phyloP scores from a whole-genome alignment of 2,797 vertebrate species.

The Etheostoma perlongum region DNA sequence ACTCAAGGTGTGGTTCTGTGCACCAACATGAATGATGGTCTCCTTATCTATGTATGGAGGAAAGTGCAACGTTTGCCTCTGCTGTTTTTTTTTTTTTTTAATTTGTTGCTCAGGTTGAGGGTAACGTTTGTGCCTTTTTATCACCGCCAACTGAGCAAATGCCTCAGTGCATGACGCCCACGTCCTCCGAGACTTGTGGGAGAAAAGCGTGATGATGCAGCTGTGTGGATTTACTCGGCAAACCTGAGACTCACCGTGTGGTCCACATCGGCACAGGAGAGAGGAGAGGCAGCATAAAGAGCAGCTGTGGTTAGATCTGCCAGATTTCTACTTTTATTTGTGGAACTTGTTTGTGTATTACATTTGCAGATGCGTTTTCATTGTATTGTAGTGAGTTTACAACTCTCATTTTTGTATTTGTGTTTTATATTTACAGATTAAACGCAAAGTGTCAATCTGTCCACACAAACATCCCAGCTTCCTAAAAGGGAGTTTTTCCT shows the following conservation, averaged over 20 bases:
- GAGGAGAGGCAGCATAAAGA: conserved; percentile 11
- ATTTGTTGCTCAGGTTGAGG: conserved; percentile 40
- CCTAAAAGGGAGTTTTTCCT: no score
- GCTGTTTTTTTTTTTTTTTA: not conserved
- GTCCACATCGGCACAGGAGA: conserved; percentile 21
- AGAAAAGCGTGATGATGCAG: conserved; percentile 62
- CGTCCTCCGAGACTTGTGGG: conserved; percentile 70
- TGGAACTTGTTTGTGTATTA: no score
- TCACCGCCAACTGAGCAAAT: conserved; percentile 71
- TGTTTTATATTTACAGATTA: no score
- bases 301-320: not conserved
- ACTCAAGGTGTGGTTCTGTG: conserved; percentile 5
- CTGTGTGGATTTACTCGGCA: conserved; percentile 45
- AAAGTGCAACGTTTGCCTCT: conserved; percentile 19
- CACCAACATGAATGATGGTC: conserved; percentile 18
- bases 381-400: no score
- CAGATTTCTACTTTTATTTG: no score
- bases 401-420: no score
- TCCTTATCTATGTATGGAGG: conserved; percentile 20
- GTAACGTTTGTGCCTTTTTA: conserved; percentile 51
- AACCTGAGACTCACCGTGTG: conserved; percentile 7
- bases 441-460: no score
- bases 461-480: no score
- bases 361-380: no score
- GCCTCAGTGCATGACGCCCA: conserved; percentile 65